These are phyloP conservation scores for Phocoena phocoena DNA, from an alignment of 2,113 vertebrate species.

Conservation along the genomic window DNA sequence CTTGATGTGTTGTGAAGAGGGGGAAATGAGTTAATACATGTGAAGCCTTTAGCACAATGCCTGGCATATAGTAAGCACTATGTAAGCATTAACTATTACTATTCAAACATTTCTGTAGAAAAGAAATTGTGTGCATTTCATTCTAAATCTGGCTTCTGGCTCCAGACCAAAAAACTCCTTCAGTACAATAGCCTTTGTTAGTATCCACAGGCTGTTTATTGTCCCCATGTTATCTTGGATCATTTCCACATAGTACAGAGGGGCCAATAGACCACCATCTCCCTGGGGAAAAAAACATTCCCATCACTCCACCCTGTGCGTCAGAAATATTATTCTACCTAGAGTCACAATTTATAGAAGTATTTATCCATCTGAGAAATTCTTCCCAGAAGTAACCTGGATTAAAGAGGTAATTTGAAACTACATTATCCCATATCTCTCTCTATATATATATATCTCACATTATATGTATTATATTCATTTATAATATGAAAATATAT, in stretches of 20 bases:
- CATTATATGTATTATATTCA: background rate
- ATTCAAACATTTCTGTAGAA: background rate
- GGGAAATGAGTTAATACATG: background rate
- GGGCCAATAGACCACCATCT: background rate
- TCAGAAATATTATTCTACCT: slow-evolving; percentile 1
- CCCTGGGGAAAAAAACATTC: background rate
- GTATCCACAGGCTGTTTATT: background rate
- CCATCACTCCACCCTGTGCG: background rate
- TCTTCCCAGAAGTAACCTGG: background rate
- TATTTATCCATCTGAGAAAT: background rate
- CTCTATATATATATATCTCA: background rate
- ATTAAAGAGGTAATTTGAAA: slow-evolving; percentile 19
- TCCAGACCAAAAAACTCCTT: slow-evolving; percentile 35
- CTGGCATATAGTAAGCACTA: background rate
- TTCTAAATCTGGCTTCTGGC: slow-evolving; percentile 38
- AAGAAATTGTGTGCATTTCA: slow-evolving; percentile 27
- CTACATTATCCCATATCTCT: background rate
- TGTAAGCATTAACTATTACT: slow-evolving; percentile 5
- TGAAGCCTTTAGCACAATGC: background rate
- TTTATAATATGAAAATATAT: background rate
- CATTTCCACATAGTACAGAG: background rate
- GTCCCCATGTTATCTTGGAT: background rate
- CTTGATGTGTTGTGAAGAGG: background rate
- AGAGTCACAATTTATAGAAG: background rate
- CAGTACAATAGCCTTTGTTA: slow-evolving; percentile 31